Percentiles rank a stretch among this genome's conserved stretches.
These are phyloP conservation scores for Upupa epops DNA, from an alignment of 2,113 vertebrate species.

Conservation along the genomic window DNA sequence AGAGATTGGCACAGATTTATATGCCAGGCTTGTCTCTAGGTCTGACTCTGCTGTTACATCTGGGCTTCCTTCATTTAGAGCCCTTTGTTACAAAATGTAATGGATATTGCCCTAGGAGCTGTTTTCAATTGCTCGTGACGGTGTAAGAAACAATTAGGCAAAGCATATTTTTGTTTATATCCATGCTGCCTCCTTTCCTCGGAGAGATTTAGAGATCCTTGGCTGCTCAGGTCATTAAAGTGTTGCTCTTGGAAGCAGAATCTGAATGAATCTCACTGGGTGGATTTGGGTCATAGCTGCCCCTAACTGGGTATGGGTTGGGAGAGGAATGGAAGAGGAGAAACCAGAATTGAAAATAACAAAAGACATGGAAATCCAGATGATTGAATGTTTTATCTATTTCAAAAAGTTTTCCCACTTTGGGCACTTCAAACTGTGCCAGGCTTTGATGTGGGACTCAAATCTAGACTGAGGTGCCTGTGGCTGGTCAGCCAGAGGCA, in stretches of 20 bases:
- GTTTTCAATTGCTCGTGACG: conserved; percentile 59
- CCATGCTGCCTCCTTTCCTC: conserved; percentile 38
- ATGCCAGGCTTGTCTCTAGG: conserved; percentile 28
- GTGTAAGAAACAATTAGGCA: conserved; percentile 64
- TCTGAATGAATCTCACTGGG: neutral
- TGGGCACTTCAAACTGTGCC: neutral
- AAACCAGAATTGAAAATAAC: neutral
- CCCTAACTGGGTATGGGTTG: accelerated
- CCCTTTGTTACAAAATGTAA: conserved; percentile 56
- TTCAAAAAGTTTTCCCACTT: neutral
- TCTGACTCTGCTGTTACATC: conserved; percentile 34
- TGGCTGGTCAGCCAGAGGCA: neutral
- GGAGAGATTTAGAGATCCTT: conserved; percentile 56
- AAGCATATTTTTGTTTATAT: conserved; percentile 72
- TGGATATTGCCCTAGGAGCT: conserved; percentile 63
- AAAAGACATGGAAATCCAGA: neutral
- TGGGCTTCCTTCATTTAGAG: conserved; percentile 53
- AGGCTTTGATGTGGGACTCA: neutral
- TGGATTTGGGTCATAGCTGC: neutral
- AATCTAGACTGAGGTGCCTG: neutral
- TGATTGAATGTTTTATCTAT: neutral
- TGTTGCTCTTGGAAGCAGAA: neutral
- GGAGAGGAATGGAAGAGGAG: neutral
- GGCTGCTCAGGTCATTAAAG: conserved; percentile 15
- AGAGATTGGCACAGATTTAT: conserved; percentile 51